Conservation (phyloP, 2,113 vertebrate species). For the Bujurquina vittata region DNA sequence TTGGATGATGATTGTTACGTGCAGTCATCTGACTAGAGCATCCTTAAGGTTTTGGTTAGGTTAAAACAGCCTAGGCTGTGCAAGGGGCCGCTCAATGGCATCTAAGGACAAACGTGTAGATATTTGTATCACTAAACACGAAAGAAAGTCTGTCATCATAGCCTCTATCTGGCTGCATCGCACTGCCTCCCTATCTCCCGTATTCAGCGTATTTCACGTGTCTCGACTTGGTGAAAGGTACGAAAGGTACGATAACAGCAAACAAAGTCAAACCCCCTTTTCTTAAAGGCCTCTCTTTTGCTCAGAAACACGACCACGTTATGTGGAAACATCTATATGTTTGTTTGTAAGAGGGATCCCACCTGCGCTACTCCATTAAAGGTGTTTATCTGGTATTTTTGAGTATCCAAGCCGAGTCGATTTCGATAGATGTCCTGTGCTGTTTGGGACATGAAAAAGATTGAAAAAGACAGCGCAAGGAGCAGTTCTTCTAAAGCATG, state of each 20-base stretch:
- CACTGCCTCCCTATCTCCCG: not conserved
- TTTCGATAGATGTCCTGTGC: not conserved
- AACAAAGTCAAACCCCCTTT: not conserved
- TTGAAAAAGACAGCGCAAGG: not conserved
- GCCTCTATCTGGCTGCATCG: conserved; percentile 14
- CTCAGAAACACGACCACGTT: not conserved
- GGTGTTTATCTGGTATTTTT: not conserved
- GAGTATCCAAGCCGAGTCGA: not conserved
- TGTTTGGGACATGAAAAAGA: not conserved
- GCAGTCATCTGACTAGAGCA: not conserved
- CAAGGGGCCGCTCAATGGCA: not conserved
- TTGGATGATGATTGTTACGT: not conserved
- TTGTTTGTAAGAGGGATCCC: not conserved
- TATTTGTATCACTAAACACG: conserved; percentile 13
- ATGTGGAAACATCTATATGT: not conserved
- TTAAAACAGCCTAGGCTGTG: not conserved
- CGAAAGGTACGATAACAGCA: conserved; percentile 8
- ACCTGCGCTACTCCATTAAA: not conserved
- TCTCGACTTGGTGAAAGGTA: conserved; percentile 1
- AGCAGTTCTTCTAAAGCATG: not conserved
- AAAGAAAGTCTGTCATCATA: conserved; percentile 14
- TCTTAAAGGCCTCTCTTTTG: not conserved
- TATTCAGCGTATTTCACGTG: conserved; percentile 3
- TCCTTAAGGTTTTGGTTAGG: not conserved
- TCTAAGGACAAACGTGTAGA: conserved; percentile 7